phyloP scores from a whole-genome alignment of 2,113 vertebrate genomes.

The Cochlearius cochlearius region DNA sequence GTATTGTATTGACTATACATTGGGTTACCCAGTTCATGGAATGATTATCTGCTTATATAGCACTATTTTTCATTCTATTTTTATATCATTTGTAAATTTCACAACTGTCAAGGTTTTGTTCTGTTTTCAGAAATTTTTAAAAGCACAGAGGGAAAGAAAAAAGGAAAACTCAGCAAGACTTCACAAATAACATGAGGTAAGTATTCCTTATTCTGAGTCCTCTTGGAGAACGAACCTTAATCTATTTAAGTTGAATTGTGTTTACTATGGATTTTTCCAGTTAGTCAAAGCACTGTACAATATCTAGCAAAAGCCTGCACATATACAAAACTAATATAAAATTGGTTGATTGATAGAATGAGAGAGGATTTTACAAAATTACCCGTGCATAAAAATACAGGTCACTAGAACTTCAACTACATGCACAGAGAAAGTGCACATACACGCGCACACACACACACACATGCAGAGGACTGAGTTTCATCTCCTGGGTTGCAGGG shows the following conservation, averaged over 20 bases:
- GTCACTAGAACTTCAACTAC: neutral
- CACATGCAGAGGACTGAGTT: neutral
- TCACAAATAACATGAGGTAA: neutral
- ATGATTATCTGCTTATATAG: neutral
- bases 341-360: neutral
- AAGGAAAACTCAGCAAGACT: neutral
- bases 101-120: no score
- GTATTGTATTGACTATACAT: neutral
- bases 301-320: neutral
- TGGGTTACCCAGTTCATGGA: neutral
- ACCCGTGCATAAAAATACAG: neutral
- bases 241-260: neutral
- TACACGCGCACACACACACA: accelerated
- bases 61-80: neutral
- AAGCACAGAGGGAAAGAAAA: neutral
- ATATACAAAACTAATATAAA: neutral
- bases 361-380: neutral
- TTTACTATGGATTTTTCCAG: neutral
- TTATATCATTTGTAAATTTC: neutral
- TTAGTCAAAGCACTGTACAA: neutral
- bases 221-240: neutral
- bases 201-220: neutral
- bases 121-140: neutral
- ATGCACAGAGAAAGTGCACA: neutral
- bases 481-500: neutral